Conservation (phyloP, 2,113 vertebrate species). For the Perca schrenkii region DNA sequence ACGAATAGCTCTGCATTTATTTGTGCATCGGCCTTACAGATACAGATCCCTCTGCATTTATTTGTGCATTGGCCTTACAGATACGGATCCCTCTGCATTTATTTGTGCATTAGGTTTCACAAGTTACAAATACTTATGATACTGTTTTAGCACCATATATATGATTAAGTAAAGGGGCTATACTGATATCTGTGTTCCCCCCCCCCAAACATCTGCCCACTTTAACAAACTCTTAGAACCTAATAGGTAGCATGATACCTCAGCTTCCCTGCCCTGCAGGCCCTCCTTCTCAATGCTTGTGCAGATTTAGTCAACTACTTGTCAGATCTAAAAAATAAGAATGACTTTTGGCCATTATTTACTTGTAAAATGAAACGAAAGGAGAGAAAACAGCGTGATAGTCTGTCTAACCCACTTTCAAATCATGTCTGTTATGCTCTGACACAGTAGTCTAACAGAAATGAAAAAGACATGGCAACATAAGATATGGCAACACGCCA, state of each 20-base stretch:
- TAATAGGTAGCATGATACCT: background rate
- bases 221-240: slow-evolving; percentile 9
- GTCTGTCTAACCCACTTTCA: slow-evolving; percentile 32
- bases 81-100: too few relatives aligned
- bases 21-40: too few relatives aligned
- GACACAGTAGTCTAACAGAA: slow-evolving; percentile 32
- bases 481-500: background rate
- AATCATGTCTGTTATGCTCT: slow-evolving; percentile 21
- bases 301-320: slow-evolving; percentile 25
- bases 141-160: too few relatives aligned
- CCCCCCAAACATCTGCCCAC: background rate
- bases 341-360: slow-evolving; percentile 28
- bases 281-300: background rate
- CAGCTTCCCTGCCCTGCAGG: background rate
- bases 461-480: slow-evolving; percentile 34
- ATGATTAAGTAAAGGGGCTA: background rate
- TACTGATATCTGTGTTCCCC: background rate
- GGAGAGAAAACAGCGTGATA: background rate
- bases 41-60: too few relatives aligned
- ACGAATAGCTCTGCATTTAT: too few relatives aligned
- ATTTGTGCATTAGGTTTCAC: too few relatives aligned
- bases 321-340: slow-evolving; percentile 3
- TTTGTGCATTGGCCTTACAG: too few relatives aligned
- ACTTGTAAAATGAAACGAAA: slow-evolving; percentile 24
- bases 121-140: too few relatives aligned